phyloP scores from a whole-genome alignment of 2,113 vertebrate genomes.

The Semnornis frantzii region DNA sequence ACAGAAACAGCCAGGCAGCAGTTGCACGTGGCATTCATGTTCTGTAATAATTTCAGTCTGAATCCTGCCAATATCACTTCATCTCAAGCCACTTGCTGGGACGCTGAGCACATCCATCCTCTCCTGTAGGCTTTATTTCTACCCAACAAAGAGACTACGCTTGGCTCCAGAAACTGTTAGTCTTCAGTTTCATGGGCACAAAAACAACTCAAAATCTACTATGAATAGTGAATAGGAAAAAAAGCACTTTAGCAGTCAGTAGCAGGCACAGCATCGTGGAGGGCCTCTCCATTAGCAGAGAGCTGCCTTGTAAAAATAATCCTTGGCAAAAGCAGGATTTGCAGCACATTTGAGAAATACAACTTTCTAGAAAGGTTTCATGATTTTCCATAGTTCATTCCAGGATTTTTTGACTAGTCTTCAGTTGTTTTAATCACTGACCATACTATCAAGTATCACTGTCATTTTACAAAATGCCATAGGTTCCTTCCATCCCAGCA shows the following conservation, averaged over 20 bases:
- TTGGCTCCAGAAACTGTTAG: conserved; percentile 57
- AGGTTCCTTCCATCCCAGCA: neutral
- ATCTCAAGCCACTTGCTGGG: conserved; percentile 65
- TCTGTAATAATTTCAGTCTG: conserved; percentile 65
- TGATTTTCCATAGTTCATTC: neutral
- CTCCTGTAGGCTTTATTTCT: conserved; percentile 67
- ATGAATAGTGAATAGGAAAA: conserved; percentile 62
- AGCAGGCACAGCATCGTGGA: conserved; percentile 37
- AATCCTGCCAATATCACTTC: conserved; percentile 66
- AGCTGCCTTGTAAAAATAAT: conserved; percentile 28
- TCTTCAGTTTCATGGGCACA: conserved; percentile 59
- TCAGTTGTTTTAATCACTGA: neutral
- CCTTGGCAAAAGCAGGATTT: neutral
- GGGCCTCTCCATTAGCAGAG: neutral
- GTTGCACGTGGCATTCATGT: conserved; percentile 65
- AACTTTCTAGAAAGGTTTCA: conserved; percentile 1
- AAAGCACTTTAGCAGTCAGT: conserved; percentile 2
- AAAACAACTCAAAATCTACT: conserved; percentile 52
- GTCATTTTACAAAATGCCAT: neutral
- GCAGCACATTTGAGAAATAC: neutral
- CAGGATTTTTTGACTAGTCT: neutral
- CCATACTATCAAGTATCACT: neutral
- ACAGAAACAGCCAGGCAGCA: conserved; percentile 53
- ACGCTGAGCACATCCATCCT: conserved; percentile 59
- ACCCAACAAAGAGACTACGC: conserved; percentile 60